Evolutionary conservation across 2,797 vertebrate species (phyloP).

Genomic region (Psittacula echo): DNA sequence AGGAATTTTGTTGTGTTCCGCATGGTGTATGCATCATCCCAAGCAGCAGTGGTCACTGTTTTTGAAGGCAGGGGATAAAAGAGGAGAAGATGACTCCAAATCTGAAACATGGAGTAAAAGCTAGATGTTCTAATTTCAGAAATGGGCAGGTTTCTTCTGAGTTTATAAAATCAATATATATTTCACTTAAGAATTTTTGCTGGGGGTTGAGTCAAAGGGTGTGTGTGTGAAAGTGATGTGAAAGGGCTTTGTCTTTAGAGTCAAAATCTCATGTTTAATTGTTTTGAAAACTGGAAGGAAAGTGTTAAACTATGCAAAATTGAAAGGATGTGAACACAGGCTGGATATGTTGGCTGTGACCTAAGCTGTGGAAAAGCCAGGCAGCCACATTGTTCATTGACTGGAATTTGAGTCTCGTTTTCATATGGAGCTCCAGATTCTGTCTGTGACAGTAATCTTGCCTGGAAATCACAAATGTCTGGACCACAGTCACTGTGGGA

Average conservation of each 20-base stretch:
- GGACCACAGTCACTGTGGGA: neutral
- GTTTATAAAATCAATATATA: neutral
- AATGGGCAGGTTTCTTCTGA: neutral
- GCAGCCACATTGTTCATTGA: neutral
- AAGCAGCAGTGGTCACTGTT: neutral
- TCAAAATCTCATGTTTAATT: neutral
- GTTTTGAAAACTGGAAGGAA: neutral
- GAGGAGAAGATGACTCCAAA: neutral
- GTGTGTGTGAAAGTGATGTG: neutral
- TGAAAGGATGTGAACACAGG: neutral
- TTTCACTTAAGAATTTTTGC: neutral
- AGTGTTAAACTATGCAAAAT: neutral
- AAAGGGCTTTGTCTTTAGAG: neutral
- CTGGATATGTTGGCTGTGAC: neutral
- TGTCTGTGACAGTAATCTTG: neutral
- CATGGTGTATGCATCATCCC: neutral
- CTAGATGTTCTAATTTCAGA: neutral
- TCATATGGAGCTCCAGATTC: neutral
- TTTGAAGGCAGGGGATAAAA: neutral
- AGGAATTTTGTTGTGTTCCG: neutral
- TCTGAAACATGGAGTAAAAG: neutral
- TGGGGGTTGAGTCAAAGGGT: fast-evolving
- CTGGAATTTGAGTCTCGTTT: neutral
- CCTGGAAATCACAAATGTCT: slow-evolving; percentile 14
- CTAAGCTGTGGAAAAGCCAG: neutral